Percentiles rank a stretch among this genome's conserved stretches.
These are phyloP conservation scores for Orgyia antiqua DNA, from an alignment of 2,888 invertebrate species.

Conservation along the genomic window DNA sequence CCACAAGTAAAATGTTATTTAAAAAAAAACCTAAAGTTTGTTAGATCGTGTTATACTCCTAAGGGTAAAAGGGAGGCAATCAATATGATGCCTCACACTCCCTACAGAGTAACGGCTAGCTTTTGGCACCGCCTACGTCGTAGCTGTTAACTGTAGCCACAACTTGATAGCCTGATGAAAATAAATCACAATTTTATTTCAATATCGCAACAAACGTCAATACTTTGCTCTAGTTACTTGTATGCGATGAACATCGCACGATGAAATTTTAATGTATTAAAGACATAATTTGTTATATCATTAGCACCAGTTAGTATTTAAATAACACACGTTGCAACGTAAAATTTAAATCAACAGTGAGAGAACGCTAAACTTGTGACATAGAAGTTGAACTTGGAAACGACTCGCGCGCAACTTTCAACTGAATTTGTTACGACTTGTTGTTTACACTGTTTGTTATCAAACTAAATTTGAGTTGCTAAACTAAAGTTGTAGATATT, in stretches of 20 bases:
- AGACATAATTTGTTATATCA: neutral
- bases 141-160: constrained; percentile 30
- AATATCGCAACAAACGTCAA: too few relatives aligned
- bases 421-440: constrained; percentile 71
- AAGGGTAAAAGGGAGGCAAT: constrained; percentile 42
- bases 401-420: constrained; percentile 75
- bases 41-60: constrained; percentile 40
- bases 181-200: too few relatives aligned
- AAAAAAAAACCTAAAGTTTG: too few relatives aligned
- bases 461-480: constrained; percentile 77
- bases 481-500: constrained; percentile 77
- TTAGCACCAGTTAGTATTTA: too few relatives aligned
- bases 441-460: constrained; percentile 73
- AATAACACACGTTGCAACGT: too few relatives aligned
- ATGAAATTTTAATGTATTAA: neutral
- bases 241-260: constrained; percentile 12
- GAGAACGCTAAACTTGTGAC: too few relatives aligned
- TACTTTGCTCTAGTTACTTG: constrained; percentile 27
- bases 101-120: constrained; percentile 46
- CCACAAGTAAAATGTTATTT: too few relatives aligned
- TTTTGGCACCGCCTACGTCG: constrained; percentile 51
- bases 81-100: constrained; percentile 50
- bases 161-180: too few relatives aligned
- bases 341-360: too few relatives aligned
- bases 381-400: constrained; percentile 62